Base-by-base conservation (phyloP, 2,797 vertebrate species). In the Peromyscus melanophrys region DNA sequence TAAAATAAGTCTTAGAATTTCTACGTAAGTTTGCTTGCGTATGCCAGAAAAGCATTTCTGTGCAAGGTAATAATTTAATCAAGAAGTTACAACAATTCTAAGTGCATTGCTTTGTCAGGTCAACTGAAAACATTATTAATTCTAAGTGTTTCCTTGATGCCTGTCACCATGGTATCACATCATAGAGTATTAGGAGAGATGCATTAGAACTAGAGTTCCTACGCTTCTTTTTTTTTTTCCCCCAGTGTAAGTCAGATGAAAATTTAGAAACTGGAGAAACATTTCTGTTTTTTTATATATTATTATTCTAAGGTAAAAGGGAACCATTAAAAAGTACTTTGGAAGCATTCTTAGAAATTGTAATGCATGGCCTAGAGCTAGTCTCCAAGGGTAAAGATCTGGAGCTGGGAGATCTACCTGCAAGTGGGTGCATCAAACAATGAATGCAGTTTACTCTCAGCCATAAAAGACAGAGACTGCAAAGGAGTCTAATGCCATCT, bases 71-170 rank as follows among this genome's bases (percentile, higher is more conserved):
- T 78, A 85, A 97, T 95, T 95, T 96, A 96, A 94, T 69, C 52
- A 92, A 96, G 63, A 83, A 97, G 31, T 25, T 91, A 61, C 6
- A 91, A 34, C 21, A 95, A 97, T 95, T 96, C 90, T 95, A 98
- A 96, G 95, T 75, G 76, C 27, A 91, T 94, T 95, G 78, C 55
- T 92, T 97, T 97, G 88, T 94, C 43, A 90, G 92, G 85, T 90
- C 75, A 89, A 89, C 52, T 83, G 82, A 95, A 97, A 97, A 69
- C 55, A 96, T 92, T 90, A 97, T 94, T 97, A 97, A 94, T 96
- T 80, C n/a, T 96, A 92, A 84, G 14, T 90, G 94, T 82, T 87
- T 97, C 73, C 63, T 90, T 95, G 82, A 92, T 92, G 25, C 19
- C 34, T 96, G 75, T 96, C 92, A 92, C 96, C 57, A 80, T 81